phyloP scores from a whole-genome alignment of 2,113 vertebrate genomes.

The Balaenoptera acutorostrata region DNA sequence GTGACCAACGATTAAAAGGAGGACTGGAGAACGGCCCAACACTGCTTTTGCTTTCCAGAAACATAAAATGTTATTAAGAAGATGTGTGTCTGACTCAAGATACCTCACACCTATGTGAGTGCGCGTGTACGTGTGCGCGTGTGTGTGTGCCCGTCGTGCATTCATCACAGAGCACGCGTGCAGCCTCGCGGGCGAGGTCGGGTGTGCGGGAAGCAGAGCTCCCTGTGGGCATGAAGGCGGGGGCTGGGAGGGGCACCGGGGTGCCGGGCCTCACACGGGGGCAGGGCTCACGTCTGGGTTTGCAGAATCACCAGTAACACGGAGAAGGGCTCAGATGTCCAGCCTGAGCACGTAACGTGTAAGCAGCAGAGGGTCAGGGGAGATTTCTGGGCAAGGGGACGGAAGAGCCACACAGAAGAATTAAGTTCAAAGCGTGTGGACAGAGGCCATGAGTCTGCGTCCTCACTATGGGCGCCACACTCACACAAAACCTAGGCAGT shows the following conservation, averaged over 20 bases:
- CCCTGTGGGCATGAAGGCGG: no score
- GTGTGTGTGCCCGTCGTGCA: not conserved
- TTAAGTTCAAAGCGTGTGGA: no score
- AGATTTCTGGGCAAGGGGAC: not conserved
- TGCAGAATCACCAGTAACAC: no score
- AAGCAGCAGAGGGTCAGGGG: not conserved
- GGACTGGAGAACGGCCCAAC: fast-evolving
- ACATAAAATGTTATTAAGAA: not conserved
- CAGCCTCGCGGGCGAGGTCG: not conserved
- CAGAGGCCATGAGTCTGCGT: not conserved
- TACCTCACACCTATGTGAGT: not conserved
- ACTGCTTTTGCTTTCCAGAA: not conserved
- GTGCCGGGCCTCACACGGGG: no score
- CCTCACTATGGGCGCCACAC: not conserved
- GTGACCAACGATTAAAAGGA: not conserved
- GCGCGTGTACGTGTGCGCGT: not conserved
- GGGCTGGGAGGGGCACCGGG: no score
- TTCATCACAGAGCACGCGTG: no score
- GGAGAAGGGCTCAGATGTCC: not conserved
- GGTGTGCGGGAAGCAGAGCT: no score
- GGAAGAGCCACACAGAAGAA: no score
- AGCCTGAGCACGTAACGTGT: no score
- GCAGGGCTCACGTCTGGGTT: no score
- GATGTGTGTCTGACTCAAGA: no score
- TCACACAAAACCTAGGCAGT: not conserved